Percentiles rank a stretch among this genome's conserved stretches.
Evolutionary conservation across 2,797 vertebrate genomes (phyloP).

Genomic region (Acanthornis magna): DNA sequence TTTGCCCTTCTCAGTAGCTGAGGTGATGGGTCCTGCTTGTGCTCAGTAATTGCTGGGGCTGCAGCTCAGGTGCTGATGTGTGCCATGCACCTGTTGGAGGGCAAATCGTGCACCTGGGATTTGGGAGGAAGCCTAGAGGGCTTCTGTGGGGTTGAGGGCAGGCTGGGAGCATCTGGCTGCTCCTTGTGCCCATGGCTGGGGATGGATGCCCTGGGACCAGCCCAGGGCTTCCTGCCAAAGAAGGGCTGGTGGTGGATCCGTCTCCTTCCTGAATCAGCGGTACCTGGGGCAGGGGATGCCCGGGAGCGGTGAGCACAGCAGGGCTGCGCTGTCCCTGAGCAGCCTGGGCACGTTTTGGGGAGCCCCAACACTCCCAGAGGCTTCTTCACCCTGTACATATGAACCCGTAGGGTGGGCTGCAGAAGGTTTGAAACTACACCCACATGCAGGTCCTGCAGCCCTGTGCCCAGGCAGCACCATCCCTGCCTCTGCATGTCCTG

Average conservation of each 20-base stretch:
- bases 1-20: not conserved
- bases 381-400: not conserved
- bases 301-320: not conserved
- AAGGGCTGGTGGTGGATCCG: not conserved
- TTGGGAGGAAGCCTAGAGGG: rapidly evolving
- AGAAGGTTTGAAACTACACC: not conserved
- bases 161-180: rapidly evolving
- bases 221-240: not conserved
- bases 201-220: rapidly evolving
- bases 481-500: not conserved
- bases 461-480: not conserved
- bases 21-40: too few species aligned
- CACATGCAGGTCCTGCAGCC: rapidly evolving
- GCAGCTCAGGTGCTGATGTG: rapidly evolving
- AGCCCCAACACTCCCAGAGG: rapidly evolving
- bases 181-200: rapidly evolving
- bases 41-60: not conserved
- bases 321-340: rapidly evolving
- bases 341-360: not conserved
- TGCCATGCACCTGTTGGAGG: not conserved
- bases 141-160: not conserved
- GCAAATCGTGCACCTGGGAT: not conserved
- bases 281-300: rapidly evolving
- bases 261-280: rapidly evolving
- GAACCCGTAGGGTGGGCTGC: not conserved